Conservation (phyloP, 2,797 vertebrate species). For the Aphelocoma californica region DNA sequence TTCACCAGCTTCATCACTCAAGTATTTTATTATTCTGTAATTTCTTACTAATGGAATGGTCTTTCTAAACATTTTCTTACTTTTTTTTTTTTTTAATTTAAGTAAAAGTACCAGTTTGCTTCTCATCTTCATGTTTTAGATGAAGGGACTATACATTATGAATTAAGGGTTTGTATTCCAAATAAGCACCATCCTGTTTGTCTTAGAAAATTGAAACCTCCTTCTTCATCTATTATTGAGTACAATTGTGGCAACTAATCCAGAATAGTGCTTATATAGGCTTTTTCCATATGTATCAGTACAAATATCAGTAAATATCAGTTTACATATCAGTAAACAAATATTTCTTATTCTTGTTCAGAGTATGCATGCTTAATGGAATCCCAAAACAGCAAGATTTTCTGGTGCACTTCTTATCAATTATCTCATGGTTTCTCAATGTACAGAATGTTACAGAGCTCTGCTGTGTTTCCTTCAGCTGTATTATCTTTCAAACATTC, state of each 20-base stretch:
- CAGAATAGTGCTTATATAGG: neutral
- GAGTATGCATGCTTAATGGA: neutral
- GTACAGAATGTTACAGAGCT: neutral
- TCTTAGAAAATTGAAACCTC: neutral
- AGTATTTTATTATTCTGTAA: neutral
- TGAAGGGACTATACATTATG: neutral
- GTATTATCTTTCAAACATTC: neutral
- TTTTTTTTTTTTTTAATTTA: neutral
- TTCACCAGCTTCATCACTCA: neutral
- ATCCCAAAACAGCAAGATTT: neutral
- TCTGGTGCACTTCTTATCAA: neutral
- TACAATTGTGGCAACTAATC: neutral
- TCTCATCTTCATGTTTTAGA: neutral
- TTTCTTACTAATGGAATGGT: neutral
- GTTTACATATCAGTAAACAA: neutral
- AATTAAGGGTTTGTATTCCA: neutral
- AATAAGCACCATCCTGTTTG: neutral
- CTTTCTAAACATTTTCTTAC: neutral
- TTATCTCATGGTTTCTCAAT: neutral
- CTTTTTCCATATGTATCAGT: neutral
- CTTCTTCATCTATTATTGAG: constrained; percentile 4
- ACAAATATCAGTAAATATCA: neutral
- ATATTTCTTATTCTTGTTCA: neutral
- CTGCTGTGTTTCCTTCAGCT: neutral
- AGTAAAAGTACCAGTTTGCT: neutral